Evolutionary conservation across 1,140 invertebrate species (phyloP).

Genomic region (Lepidurus couesii): DNA sequence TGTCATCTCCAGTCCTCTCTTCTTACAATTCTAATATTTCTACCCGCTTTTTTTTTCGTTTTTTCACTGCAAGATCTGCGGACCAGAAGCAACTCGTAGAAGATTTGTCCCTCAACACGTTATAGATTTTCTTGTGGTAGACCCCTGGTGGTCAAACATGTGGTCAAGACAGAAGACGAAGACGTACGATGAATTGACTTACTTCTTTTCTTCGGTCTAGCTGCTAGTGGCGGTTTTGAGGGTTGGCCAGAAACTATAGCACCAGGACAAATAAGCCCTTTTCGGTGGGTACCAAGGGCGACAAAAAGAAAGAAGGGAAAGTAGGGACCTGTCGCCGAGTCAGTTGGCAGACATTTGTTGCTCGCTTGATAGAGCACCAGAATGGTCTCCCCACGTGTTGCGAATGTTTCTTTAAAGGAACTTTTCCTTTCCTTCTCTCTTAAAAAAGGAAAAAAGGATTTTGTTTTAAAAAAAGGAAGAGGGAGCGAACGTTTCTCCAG

Average conservation of each 20-base stretch:
- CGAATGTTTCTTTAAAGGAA: background rate
- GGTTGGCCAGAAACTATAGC: background rate
- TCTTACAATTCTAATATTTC: slow-evolving; percentile 20
- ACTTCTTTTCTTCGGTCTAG: background rate
- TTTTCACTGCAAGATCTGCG: background rate
- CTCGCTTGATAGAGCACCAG: slow-evolving; percentile 2
- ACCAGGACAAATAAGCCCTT: slow-evolving; percentile 1
- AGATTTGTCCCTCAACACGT: background rate
- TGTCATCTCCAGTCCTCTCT: background rate
- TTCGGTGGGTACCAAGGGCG: background rate
- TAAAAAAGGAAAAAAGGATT: background rate
- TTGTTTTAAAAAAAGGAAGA: background rate
- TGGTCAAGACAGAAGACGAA: background rate
- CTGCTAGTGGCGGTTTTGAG: slow-evolving; percentile 13
- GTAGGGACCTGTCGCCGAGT: background rate
- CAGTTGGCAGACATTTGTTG: slow-evolving; percentile 14
- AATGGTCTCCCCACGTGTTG: slow-evolving; percentile 3
- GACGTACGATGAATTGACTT: slow-evolving; percentile 14
- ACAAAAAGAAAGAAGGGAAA: background rate
- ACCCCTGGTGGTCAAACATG: slow-evolving; percentile 20
- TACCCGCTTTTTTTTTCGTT: background rate
- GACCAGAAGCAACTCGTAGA: background rate
- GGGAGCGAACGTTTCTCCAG: too few relatives aligned
- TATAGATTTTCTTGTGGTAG: slow-evolving; percentile 16
- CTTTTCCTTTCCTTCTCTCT: background rate